phyloP scores from a whole-genome alignment of 2,888 invertebrate genomes.

The Lydus trimaculatus region DNA sequence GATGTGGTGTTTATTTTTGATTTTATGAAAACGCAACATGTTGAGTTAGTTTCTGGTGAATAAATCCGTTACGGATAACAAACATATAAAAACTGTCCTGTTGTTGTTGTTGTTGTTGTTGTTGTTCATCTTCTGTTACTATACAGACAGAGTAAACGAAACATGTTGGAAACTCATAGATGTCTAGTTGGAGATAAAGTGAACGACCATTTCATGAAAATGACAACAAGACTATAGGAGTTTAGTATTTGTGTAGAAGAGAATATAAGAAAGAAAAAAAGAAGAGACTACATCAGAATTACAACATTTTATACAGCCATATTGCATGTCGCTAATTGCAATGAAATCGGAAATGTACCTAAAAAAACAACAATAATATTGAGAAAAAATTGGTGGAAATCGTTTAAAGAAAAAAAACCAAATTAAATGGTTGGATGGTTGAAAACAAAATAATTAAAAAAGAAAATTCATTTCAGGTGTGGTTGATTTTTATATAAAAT shows the following conservation, averaged over 20 bases:
- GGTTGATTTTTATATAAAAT: background rate
- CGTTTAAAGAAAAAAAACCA: background rate
- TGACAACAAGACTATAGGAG: slow-evolving; percentile 18
- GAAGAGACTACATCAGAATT: background rate
- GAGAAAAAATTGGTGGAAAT: slow-evolving; percentile 11
- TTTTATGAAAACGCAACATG: background rate
- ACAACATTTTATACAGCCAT: background rate
- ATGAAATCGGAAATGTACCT: slow-evolving; percentile 38
- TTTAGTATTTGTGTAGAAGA: background rate
- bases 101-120: too few species aligned
- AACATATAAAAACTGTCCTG: background rate
- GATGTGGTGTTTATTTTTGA: background rate
- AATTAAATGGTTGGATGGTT: background rate
- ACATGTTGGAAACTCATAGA: background rate
- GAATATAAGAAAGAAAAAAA: too few species aligned
- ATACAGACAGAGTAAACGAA: background rate
- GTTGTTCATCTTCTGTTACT: background rate
- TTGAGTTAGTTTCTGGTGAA: background rate
- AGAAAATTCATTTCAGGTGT: background rate
- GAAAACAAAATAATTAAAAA: background rate
- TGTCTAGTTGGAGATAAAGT: background rate
- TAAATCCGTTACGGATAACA: background rate
- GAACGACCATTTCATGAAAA: slow-evolving; percentile 14
- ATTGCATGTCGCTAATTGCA: slow-evolving; percentile 39
- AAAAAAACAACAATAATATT: slow-evolving; percentile 15